Conservation (phyloP, 2,888 invertebrate species). For the Malachius bipustulatus region DNA sequence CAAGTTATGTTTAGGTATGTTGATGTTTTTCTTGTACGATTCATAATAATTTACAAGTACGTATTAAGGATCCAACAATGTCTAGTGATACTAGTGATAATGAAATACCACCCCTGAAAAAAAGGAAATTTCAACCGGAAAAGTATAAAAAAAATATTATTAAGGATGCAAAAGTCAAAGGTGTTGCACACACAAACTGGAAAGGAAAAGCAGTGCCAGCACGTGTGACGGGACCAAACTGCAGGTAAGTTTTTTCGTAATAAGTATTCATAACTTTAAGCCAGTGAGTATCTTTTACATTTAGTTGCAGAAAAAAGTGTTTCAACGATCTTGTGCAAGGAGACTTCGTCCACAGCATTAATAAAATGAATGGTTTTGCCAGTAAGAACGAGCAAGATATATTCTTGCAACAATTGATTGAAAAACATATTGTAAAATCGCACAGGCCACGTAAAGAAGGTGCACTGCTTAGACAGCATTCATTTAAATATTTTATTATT, state of each 20-base stretch:
- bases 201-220: too few species aligned
- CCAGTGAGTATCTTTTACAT: too few species aligned
- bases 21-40: too few species aligned
- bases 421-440: conserved; percentile 10
- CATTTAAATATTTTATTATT: conserved; percentile 12
- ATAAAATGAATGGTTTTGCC: conserved; percentile 10
- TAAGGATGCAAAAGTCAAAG: conserved; percentile 11
- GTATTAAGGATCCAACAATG: too few species aligned
- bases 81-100: too few species aligned
- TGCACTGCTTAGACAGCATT: conserved; percentile 7
- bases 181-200: conserved; percentile 12
- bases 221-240: conserved; percentile 11
- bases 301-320: conserved; percentile 15
- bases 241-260: conserved; percentile 14
- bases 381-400: conserved; percentile 15
- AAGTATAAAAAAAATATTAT: conserved; percentile 11
- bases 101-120: too few species aligned
- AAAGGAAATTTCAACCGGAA: conserved; percentile 10
- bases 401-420: conserved; percentile 13
- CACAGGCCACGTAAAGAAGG: conserved; percentile 12
- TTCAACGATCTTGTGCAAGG: conserved; percentile 10
- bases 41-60: too few species aligned
- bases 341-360: conserved; percentile 11
- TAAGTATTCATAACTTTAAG: too few species aligned
- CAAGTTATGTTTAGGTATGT: too few species aligned